These are phyloP conservation scores for Tetragnatha versicolor DNA, from an alignment of 1,140 invertebrate genomes.

Conservation along the genomic window DNA sequence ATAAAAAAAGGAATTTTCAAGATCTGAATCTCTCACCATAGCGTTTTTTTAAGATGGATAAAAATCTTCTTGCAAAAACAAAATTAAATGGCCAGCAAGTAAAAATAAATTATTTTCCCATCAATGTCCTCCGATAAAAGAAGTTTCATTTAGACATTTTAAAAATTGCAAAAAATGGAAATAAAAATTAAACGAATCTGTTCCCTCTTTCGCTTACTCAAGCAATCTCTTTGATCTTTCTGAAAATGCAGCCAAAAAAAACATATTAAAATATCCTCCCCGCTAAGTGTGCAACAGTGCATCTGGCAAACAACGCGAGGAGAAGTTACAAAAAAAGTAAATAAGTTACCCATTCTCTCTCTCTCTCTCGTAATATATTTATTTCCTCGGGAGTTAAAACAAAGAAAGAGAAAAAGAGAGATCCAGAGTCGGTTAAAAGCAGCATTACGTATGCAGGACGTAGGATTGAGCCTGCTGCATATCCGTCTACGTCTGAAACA, in stretches of 20 bases:
- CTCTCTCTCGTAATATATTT: background rate
- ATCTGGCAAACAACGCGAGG: background rate
- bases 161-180: background rate
- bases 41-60: no score
- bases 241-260: no score
- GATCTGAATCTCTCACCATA: no score
- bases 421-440: slow-evolving; percentile 24
- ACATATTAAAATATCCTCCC: background rate
- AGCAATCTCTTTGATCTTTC: background rate
- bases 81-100: no score
- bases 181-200: background rate
- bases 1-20: no score
- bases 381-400: background rate
- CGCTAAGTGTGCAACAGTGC: slow-evolving; percentile 5
- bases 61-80: no score
- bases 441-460: slow-evolving; percentile 21
- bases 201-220: background rate
- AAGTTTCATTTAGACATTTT: no score
- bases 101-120: no score
- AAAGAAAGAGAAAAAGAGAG: background rate
- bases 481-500: background rate
- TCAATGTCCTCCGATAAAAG: no score
- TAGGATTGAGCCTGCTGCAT: background rate
- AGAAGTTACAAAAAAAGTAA: background rate
- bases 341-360: background rate